phyloP scores from a whole-genome alignment of 2,797 vertebrate genomes.

The Pseudomugil gertrudae region DNA sequence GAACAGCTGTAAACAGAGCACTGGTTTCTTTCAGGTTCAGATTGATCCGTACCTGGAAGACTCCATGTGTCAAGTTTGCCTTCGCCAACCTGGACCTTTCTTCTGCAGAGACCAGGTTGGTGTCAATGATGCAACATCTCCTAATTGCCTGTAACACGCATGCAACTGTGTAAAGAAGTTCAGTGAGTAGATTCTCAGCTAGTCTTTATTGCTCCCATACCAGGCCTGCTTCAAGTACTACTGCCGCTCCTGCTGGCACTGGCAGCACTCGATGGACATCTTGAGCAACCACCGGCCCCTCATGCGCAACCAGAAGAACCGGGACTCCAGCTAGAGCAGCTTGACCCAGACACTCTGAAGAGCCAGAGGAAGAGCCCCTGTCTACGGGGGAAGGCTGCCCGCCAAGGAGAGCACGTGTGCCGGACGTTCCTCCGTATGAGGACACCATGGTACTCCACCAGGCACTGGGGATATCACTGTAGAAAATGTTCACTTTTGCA shows the following conservation, averaged over 20 bases:
- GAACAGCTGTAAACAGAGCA: too few species aligned
- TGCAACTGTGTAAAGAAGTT: not conserved
- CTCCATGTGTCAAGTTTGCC: slow-evolving; percentile 96
- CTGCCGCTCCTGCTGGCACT: slow-evolving; percentile 98
- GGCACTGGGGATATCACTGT: slow-evolving; percentile 84
- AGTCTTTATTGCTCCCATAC: not conserved
- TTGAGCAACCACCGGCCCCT: slow-evolving; percentile 96
- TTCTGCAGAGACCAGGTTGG: slow-evolving; percentile 98
- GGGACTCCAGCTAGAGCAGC: slow-evolving; percentile 90
- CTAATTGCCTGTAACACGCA: too few species aligned
- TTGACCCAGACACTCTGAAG: slow-evolving; percentile 43
- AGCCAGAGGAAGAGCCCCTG: slow-evolving; percentile 58
- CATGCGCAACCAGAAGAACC: slow-evolving; percentile 99
- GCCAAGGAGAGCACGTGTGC: slow-evolving; percentile 81
- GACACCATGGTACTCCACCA: slow-evolving; percentile 78
- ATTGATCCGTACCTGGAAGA: slow-evolving; percentile 98
- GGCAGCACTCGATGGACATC: slow-evolving; percentile 97
- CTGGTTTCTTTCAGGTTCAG: slow-evolving; percentile 88
- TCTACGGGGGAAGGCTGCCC: slow-evolving; percentile 59
- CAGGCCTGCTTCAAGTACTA: slow-evolving; percentile 99
- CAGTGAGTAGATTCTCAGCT: not conserved
- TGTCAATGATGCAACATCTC: not conserved
- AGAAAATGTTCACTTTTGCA: slow-evolving; percentile 97
- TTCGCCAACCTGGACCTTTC: slow-evolving; percentile 93
- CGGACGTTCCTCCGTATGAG: slow-evolving; percentile 66